Conservation (phyloP, 2,888 invertebrate species). For the Tricholauxania praeusta region DNA sequence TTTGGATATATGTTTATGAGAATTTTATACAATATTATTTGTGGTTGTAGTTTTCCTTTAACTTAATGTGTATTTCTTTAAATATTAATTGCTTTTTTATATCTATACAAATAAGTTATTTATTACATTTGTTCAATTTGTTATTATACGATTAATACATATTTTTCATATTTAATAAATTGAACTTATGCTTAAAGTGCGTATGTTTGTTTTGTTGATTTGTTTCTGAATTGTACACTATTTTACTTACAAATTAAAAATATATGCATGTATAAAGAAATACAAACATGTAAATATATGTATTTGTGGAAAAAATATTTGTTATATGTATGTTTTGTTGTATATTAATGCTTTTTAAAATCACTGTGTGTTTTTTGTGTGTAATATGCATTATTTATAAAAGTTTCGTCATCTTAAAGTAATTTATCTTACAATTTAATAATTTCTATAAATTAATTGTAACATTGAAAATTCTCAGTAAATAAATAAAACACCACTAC, state of each 20-base stretch:
- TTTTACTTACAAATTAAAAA: constrained; percentile 36
- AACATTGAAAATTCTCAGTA: neutral
- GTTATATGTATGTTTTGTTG: constrained; percentile 11
- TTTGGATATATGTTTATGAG: constrained; percentile 37
- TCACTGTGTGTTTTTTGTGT: constrained; percentile 27
- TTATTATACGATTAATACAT: constrained; percentile 18
- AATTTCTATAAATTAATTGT: neutral
- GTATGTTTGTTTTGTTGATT: constrained; percentile 15
- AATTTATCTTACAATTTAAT: constrained; percentile 8
- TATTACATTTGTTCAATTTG: constrained; percentile 35
- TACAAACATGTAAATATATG: constrained; percentile 21
- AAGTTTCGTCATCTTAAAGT: constrained; percentile 10
- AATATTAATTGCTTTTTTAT: constrained; percentile 42
- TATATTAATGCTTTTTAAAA: constrained; percentile 27
- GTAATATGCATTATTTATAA: constrained; percentile 9
- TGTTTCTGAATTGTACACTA: constrained; percentile 20
- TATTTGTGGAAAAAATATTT: constrained; percentile 21
- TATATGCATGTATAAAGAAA: constrained; percentile 25
- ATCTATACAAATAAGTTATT: constrained; percentile 37
- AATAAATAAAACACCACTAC: constrained; percentile 15
- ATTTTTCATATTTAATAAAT: constrained; percentile 19
- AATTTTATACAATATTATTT: constrained; percentile 40
- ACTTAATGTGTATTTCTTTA: constrained; percentile 39
- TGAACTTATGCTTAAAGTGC: constrained; percentile 27
- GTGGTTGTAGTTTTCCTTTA: constrained; percentile 31